These are phyloP conservation scores for Halictus quadricinctus DNA, from an alignment of 2,888 invertebrate genomes.

Conservation along the genomic window DNA sequence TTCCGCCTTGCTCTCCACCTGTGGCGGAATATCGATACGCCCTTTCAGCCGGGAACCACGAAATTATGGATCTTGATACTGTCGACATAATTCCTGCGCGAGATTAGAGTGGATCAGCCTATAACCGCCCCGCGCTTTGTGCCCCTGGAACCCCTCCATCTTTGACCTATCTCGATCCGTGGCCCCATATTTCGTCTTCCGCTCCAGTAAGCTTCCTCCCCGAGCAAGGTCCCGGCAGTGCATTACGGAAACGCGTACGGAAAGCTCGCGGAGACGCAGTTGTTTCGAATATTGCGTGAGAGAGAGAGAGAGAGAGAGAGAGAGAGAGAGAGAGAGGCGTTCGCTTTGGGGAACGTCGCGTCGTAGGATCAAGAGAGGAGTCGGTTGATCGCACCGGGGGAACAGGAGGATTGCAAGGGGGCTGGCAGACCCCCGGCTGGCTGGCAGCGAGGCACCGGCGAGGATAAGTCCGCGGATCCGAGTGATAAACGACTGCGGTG, in stretches of 20 bases:
- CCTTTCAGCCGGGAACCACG: neutral
- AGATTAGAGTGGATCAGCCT: slow-evolving; percentile 38
- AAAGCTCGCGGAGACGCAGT: slow-evolving; percentile 17
- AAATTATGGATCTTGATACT: slow-evolving; percentile 6
- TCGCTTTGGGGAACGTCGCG: slow-evolving; percentile 29
- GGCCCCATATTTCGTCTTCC: slow-evolving; percentile 38
- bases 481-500: slow-evolving; percentile 76
- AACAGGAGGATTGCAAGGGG: slow-evolving; percentile 13
- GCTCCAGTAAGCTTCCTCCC: slow-evolving; percentile 50
- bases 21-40: slow-evolving; percentile 9
- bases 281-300: slow-evolving; percentile 8
- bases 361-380: slow-evolving; percentile 55
- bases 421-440: slow-evolving; percentile 49
- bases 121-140: neutral
- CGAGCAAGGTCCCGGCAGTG: slow-evolving; percentile 50
- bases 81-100: slow-evolving; percentile 25
- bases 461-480: slow-evolving; percentile 75
- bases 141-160: neutral
- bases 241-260: slow-evolving; percentile 62
- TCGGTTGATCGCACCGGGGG: slow-evolving; percentile 50
- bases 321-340: neutral
- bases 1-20: neutral
- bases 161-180: slow-evolving; percentile 30
- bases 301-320: neutral
- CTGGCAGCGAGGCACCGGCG: slow-evolving; percentile 60